A percentile compares a stretch with the other conserved stretches of the same genome.
These are phyloP conservation scores for Apocrypta bakeri DNA, from an alignment of 1,140 invertebrate genomes.

Conservation along the genomic window DNA sequence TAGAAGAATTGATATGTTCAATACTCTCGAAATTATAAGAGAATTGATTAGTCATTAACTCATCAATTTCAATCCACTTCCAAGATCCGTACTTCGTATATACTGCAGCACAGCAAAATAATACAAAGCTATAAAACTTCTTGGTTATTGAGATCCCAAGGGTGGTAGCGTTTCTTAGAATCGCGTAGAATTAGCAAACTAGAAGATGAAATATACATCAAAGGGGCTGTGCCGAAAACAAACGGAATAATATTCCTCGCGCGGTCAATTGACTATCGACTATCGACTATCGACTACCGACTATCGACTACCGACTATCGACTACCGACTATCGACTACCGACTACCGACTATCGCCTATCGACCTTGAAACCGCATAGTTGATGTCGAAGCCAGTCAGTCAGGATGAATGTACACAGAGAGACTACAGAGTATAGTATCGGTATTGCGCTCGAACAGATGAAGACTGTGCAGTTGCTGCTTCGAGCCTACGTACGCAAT, in stretches of 20 bases:
- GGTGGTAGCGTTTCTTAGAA: not conserved
- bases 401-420: not conserved
- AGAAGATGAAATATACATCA: conserved; percentile 22
- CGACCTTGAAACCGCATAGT: conserved; percentile 40
- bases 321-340: too few relatives aligned
- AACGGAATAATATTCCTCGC: conserved; percentile 42
- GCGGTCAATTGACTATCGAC: conserved; percentile 26
- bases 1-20: too few relatives aligned
- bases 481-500: too few relatives aligned
- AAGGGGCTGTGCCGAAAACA: not conserved
- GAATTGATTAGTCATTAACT: too few relatives aligned
- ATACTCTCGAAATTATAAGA: too few relatives aligned
- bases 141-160: not conserved
- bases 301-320: too few relatives aligned
- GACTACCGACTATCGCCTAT: too few relatives aligned
- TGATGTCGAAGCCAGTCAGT: not conserved
- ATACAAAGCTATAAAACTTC: not conserved
- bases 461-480: not conserved
- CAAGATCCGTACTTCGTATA: too few relatives aligned
- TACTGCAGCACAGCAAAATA: too few relatives aligned
- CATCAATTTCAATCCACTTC: too few relatives aligned
- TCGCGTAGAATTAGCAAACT: not conserved
- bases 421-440: not conserved
- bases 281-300: too few relatives aligned
- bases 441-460: not conserved